These are phyloP conservation scores for Alosa sapidissima DNA, from an alignment of 2,797 vertebrate species.

Conservation along the genomic window DNA sequence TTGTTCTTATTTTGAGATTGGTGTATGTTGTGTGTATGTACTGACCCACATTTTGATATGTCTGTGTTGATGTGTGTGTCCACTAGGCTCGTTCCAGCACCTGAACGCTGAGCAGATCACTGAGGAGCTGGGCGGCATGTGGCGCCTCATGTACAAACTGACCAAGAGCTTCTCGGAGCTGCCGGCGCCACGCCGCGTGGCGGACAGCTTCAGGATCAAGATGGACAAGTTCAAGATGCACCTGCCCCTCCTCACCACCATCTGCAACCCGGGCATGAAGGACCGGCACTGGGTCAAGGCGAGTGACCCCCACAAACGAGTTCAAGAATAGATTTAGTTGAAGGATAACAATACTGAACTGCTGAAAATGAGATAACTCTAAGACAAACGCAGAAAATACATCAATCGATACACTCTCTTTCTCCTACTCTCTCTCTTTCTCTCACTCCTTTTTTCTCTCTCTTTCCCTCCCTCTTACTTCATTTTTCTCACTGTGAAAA, in stretches of 20 bases:
- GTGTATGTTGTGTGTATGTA: too few relatives aligned
- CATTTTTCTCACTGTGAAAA: not conserved
- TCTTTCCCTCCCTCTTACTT: not conserved
- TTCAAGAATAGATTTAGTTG: not conserved
- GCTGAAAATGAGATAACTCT: not conserved
- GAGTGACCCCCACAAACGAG: not conserved
- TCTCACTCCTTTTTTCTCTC: not conserved
- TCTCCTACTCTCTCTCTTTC: not conserved
- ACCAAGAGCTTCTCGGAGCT: constrained; percentile 75
- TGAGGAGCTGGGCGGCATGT: constrained; percentile 85
- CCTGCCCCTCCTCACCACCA: constrained; percentile 79
- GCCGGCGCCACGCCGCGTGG: constrained; percentile 75
- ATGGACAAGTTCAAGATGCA: constrained; percentile 86
- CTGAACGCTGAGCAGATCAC: constrained; percentile 82
- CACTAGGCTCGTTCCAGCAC: constrained; percentile 74
- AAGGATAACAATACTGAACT: not conserved
- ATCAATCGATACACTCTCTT: not conserved
- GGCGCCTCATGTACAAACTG: constrained; percentile 83
- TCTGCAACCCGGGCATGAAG: constrained; percentile 89
- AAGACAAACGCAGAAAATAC: not conserved
- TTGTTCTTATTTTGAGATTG: too few relatives aligned
- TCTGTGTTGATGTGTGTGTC: constrained; percentile 3
- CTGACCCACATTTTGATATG: too few relatives aligned
- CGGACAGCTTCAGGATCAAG: constrained; percentile 77
- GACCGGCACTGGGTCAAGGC: constrained; percentile 88